Evolutionary conservation across 1,140 invertebrate species (phyloP).

Genomic region (Bombus balteatus): DNA sequence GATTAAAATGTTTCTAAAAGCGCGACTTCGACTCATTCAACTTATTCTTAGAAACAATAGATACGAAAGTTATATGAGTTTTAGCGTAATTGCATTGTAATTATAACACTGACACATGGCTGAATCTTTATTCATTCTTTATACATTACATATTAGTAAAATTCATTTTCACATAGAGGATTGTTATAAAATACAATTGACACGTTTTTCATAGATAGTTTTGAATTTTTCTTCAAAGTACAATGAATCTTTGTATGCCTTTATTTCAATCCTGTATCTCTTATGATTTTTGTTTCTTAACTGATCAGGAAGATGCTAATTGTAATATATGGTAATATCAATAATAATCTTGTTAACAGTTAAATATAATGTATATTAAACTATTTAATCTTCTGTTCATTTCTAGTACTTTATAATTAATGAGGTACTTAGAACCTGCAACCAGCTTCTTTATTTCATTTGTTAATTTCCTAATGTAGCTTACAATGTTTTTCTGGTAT

Average conservation of each 20-base stretch:
- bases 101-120: conserved; percentile 19
- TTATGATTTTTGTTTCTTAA: neutral
- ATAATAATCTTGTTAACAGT: conserved; percentile 31
- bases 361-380: neutral
- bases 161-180: conserved; percentile 10
- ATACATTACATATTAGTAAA: neutral
- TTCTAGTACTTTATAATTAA: conserved; percentile 9
- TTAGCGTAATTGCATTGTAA: conserved; percentile 24
- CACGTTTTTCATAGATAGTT: neutral
- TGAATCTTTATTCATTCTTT: conserved; percentile 29
- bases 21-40: neutral
- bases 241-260: neutral
- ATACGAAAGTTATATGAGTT: conserved; percentile 5
- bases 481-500: neutral
- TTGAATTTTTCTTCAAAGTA: neutral
- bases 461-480: neutral
- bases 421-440: neutral
- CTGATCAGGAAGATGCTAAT: neutral
- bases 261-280: neutral
- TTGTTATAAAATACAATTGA: conserved; percentile 5
- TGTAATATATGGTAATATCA: neutral
- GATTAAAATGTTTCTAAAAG: neutral
- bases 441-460: conserved; percentile 48
- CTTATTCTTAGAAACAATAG: neutral
- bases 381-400: conserved; percentile 14